Evolutionary conservation across 1,140 invertebrate species (phyloP), one percentile per base, ranked within the genome.

Genomic region (Cyphomyrmex costatus): DNA sequence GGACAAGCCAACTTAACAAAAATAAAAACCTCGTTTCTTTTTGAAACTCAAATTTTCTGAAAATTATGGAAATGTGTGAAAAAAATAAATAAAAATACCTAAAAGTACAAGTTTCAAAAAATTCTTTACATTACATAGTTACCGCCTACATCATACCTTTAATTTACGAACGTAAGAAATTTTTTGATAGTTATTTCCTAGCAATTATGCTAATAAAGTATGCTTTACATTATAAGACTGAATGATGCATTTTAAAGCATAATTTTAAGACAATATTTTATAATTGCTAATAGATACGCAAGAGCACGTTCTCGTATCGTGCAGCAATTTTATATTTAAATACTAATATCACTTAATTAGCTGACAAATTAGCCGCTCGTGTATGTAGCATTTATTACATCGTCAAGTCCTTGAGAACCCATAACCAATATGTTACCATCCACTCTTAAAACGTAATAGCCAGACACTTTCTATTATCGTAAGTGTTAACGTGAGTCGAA

Each of bases 401-500:
- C 78, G 65, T 0, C 2, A 80, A 70, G 33, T 80, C 78, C 79
- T 73, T 73, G 66, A 60, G 16, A 71, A 49, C 14, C 7, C 33
- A 12, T 8, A 73, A 27, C 12, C 12, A 36, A 46, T 82, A 33
- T 73, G 42, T 74, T 61, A 83, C 53, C 36, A 60, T 74, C 68
- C 46, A 19, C 68, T 46, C 19, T 49, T 73, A 30, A 83, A 73
- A 8, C 33, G 42, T 60, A 63, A 42, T 51, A 51, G 12, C 42
- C 24, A 46, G 78, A 65, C 24, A 85, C 82, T 83, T 83, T 83
- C 68, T 82, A 73, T 73, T 61, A 49, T 36, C 24, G 77, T 73
- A 58, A 76, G 10, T 24, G 14, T 33, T 27, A 83, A 71, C 33
- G 66, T 74, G 68, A 83, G 30, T 27, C 42, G 60, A 86, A 86